Percentiles rank a stretch among this genome's conserved stretches.
These are phyloP conservation scores for Eudyptes chrysolophus DNA, from an alignment of 2,113 vertebrate genomes.

Conservation along the genomic window DNA sequence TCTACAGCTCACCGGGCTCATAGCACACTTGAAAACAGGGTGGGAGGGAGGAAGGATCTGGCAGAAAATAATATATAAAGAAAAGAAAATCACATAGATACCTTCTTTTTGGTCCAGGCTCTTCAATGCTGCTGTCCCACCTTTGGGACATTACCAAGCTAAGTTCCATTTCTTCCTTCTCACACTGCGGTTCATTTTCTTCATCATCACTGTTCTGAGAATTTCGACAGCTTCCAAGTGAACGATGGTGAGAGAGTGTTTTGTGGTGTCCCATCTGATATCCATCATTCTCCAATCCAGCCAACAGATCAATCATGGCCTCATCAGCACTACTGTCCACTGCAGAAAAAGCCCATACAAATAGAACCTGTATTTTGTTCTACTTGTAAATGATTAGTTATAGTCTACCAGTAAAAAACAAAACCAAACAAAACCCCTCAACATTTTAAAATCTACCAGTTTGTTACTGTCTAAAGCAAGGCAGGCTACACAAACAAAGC, in stretches of 20 bases:
- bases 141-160: slow-evolving; percentile 95
- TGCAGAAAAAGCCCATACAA: slow-evolving; percentile 58
- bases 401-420: background rate
- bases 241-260: slow-evolving; percentile 71
- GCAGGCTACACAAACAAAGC: background rate
- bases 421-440: fast-evolving
- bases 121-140: slow-evolving; percentile 85
- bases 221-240: slow-evolving; percentile 76
- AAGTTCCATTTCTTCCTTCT: slow-evolving; percentile 91
- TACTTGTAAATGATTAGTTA: background rate
- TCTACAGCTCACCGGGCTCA: background rate
- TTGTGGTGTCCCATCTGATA: slow-evolving; percentile 77
- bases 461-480: background rate
- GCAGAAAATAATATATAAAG: background rate
- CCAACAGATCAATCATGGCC: slow-evolving; percentile 87
- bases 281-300: slow-evolving; percentile 87
- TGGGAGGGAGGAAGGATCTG: background rate
- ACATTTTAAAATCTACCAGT: background rate
- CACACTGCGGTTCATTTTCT: slow-evolving; percentile 88
- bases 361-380: slow-evolving; percentile 15
- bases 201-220: slow-evolving; percentile 95
- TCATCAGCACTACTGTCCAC: slow-evolving; percentile 87
- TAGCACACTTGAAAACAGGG: background rate
- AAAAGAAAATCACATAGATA: slow-evolving; percentile 41
- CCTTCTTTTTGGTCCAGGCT: slow-evolving; percentile 76